Percentiles rank a stretch among this genome's conserved stretches.
phyloP scores from a whole-genome alignment of 1,140 invertebrate species.

The Halesus radiatus region DNA sequence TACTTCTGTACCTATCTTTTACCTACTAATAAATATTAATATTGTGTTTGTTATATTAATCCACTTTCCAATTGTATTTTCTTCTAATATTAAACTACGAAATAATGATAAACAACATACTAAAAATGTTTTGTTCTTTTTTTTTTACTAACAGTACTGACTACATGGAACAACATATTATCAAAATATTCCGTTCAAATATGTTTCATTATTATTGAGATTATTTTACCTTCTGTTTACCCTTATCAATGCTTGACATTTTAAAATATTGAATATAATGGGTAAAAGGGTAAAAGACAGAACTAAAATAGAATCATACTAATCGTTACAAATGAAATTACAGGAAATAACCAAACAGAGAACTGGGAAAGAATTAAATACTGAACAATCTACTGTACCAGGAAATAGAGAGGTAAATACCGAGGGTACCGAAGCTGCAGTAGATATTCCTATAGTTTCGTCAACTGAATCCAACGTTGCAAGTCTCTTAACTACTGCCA shows the following conservation, averaged over 20 bases:
- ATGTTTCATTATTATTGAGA: not conserved
- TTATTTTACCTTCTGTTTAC: not conserved
- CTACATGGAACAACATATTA: too few relatives aligned
- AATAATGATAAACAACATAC: not conserved
- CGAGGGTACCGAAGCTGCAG: not conserved
- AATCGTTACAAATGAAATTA: not conserved
- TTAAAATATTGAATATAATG: not conserved
- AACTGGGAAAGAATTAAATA: slow-evolving; percentile 8
- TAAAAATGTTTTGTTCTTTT: too few relatives aligned
- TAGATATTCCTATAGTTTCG: not conserved
- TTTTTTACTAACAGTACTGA: too few relatives aligned
- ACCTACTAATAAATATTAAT: not conserved
- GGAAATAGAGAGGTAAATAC: not conserved
- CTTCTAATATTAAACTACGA: not conserved
- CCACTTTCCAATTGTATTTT: not conserved
- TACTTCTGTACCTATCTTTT: not conserved
- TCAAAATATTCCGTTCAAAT: too few relatives aligned
- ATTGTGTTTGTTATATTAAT: not conserved
- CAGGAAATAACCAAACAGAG: slow-evolving; percentile 17
- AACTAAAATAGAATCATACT: not conserved
- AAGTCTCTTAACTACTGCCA: slow-evolving; percentile 70
- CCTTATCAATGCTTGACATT: slow-evolving; percentile 5
- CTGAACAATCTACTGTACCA: not conserved
- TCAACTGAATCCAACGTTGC: slow-evolving; percentile 71
- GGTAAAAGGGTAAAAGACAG: not conserved